A percentile compares a stretch with the other conserved stretches of the same genome.
phyloP scores from a whole-genome alignment of 2,888 invertebrate genomes.

The Drymonia ruficornis region DNA sequence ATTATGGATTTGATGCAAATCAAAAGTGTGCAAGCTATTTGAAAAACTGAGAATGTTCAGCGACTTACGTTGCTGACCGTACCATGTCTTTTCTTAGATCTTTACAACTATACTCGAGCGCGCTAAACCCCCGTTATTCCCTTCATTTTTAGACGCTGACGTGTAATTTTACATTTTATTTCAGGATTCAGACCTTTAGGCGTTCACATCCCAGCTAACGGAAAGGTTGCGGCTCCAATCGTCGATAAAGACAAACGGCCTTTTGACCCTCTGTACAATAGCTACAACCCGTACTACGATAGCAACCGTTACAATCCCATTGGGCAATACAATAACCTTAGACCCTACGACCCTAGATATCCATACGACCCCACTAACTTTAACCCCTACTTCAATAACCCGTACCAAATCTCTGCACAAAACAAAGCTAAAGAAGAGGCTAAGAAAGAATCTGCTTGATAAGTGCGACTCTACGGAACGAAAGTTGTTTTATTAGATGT shows the following conservation, averaged over 20 bases:
- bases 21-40: too few relatives aligned
- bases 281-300: conserved; percentile 50
- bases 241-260: conserved; percentile 46
- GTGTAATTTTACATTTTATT: too few relatives aligned
- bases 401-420: conserved; percentile 27
- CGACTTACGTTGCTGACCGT: too few relatives aligned
- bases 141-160: too few relatives aligned
- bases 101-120: too few relatives aligned
- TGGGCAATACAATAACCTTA: conserved; percentile 47
- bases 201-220: conserved; percentile 87
- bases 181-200: conserved; percentile 86
- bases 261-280: conserved; percentile 51
- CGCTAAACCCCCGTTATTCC: too few relatives aligned
- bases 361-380: conserved; percentile 43
- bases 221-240: conserved; percentile 68
- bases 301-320: conserved; percentile 40
- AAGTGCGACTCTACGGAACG: conserved; percentile 6
- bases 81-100: too few relatives aligned
- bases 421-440: conserved; percentile 38
- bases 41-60: too few relatives aligned
- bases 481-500: conserved; percentile 1
- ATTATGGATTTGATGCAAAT: too few relatives aligned
- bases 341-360: conserved; percentile 49
- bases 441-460: conserved; percentile 32
- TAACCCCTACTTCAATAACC: conserved; percentile 44